phyloP scores from a whole-genome alignment of 2,113 vertebrate species.

The Cebidichthys violaceus region DNA sequence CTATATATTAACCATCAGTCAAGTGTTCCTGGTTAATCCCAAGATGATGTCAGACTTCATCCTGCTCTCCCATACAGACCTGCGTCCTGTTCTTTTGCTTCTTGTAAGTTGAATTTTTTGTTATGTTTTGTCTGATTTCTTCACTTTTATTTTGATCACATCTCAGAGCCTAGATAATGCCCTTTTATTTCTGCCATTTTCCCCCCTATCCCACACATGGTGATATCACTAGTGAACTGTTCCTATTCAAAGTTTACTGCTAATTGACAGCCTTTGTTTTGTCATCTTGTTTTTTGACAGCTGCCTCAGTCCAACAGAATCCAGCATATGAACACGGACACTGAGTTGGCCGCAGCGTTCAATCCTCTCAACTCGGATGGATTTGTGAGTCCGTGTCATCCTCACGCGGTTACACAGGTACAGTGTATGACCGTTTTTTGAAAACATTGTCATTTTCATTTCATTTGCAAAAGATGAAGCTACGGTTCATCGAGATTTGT shows the following conservation, averaged over 20 bases:
- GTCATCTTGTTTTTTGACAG: slow-evolving; percentile 66
- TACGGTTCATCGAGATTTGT: slow-evolving; percentile 29
- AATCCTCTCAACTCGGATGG: slow-evolving; percentile 47
- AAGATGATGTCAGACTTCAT: slow-evolving; percentile 82
- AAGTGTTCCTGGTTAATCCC: slow-evolving; percentile 77
- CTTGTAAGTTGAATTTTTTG: slow-evolving; percentile 80
- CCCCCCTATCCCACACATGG: background rate
- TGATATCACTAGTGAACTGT: background rate
- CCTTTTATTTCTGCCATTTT: slow-evolving; percentile 4
- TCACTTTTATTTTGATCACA: slow-evolving; percentile 26
- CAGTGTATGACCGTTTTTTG: slow-evolving; percentile 1
- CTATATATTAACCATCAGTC: slow-evolving; percentile 53
- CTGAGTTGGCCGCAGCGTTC: slow-evolving; percentile 34
- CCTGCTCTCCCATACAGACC: slow-evolving; percentile 73
- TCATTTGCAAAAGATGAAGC: slow-evolving; percentile 16
- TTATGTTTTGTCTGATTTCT: slow-evolving; percentile 20
- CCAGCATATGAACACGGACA: slow-evolving; percentile 40
- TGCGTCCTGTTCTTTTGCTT: slow-evolving; percentile 73
- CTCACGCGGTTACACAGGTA: slow-evolving; percentile 74
- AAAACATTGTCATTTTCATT: slow-evolving; percentile 12
- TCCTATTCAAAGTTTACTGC: background rate
- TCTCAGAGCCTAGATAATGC: background rate
- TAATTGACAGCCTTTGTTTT: background rate
- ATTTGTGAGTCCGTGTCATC: slow-evolving; percentile 54
- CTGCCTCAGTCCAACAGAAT: slow-evolving; percentile 46